phyloP scores from a whole-genome alignment of 37 sponge, comb jelly and placozoan genomes.

The Aphrocallistes beatrix region DNA sequence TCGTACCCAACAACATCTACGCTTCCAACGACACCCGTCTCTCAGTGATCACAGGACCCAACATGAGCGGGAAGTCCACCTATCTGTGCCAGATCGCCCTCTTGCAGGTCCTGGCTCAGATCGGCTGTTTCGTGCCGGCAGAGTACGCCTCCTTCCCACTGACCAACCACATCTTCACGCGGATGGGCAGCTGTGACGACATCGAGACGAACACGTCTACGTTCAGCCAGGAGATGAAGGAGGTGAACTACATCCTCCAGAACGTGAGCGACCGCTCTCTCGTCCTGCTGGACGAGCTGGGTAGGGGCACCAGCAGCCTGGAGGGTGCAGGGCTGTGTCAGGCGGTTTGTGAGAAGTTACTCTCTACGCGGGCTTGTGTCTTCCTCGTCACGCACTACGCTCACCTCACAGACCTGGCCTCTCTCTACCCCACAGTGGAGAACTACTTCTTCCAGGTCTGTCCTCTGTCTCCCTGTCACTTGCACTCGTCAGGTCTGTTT shows the following conservation, averaged over 20 bases:
- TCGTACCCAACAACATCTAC: conserved; percentile 72
- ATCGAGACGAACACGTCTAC: conserved; percentile 95
- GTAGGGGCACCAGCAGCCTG: conserved; percentile 82
- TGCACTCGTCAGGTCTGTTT: background rate
- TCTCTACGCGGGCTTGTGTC: conserved; percentile 37
- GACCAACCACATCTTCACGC: conserved; percentile 74
- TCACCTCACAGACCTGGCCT: conserved; percentile 63
- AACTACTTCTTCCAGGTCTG: conserved; percentile 41
- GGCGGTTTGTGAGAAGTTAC: conserved; percentile 80
- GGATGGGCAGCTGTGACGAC: conserved; percentile 90
- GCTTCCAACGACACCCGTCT: conserved; percentile 69
- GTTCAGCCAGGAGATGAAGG: conserved; percentile 82
- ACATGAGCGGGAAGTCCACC: conserved; percentile 84
- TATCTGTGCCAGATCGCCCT: conserved; percentile 78
- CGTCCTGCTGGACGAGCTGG: conserved; percentile 89
- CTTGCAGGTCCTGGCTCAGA: conserved; percentile 84
- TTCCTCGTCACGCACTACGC: conserved; percentile 84
- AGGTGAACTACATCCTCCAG: conserved; percentile 23
- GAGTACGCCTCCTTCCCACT: conserved; percentile 81
- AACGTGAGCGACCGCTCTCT: conserved; percentile 51
- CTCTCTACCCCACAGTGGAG: conserved; percentile 77
- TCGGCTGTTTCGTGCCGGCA: conserved; percentile 91
- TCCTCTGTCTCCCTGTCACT: background rate
- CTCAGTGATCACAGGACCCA: conserved; percentile 87
- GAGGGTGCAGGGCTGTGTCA: conserved; percentile 93